Base-by-base conservation (phyloP, 2,888 invertebrate species). In the Gonocerus acuteangulatus region DNA sequence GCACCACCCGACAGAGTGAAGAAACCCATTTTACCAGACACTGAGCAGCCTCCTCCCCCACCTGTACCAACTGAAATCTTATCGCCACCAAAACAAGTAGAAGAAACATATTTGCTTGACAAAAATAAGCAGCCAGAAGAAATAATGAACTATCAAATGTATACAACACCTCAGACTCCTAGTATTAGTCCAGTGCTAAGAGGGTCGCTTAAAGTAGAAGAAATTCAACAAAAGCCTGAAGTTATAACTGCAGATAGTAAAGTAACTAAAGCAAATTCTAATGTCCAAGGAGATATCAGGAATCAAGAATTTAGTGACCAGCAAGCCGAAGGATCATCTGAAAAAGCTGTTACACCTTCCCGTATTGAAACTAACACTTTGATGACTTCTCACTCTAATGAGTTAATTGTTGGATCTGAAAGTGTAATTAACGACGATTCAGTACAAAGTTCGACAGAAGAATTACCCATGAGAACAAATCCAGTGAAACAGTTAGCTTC, bases 381-480 rank as follows among this genome's bases (percentile, higher is more conserved):
- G 23, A 39, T 57, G 48, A 18, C 52, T 42, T 18, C 49, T 11
- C 36, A 19, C 34, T 34, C 49, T 23, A 36, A 63, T 16, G 63
- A 59, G 13, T 59, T 67, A 18, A 65, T 70, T 18, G 52, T 68
- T n/a, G 69, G 69, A 22, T 70, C 70, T 48, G 70, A 71, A 62
- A 66, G 65, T 6, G 60, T 67, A 1, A 61, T 65, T 47, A 64
- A 65, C 2, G 67, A 67, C 44, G 49, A 64, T 2, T n/a, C n/a
- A 27, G 11, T 27, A 19, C 45, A 23, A 9, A 47, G 21, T 21
- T 45, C 27, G 6, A 57, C 57, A 13, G 11, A 57, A 15, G 57
- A n/a, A 32, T 47, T 57, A n/a, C 22, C 44, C 16, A 18, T 34
- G 0, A 45, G 15, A 27, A 57, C 45, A 23, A 45, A 32, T 9